Evolutionary conservation across 2,113 vertebrate genomes (phyloP).

Genomic region (Myiopsitta monachus): DNA sequence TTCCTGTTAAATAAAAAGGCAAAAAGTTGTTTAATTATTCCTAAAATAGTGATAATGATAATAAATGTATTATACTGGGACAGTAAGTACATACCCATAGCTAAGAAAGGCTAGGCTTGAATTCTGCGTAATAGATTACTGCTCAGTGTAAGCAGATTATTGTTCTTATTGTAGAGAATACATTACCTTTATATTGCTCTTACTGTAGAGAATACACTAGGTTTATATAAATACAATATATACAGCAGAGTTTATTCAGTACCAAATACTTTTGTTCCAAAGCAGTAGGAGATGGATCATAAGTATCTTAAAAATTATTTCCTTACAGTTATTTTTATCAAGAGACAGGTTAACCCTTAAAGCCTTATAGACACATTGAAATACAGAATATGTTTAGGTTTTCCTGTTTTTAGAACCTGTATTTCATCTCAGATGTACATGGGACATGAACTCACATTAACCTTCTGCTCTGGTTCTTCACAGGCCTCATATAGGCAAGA

Average conservation of each 20-base stretch:
- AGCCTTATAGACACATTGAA: neutral
- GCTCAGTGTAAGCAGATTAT: neutral
- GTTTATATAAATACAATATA: neutral
- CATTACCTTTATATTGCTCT: neutral
- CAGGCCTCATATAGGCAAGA: neutral
- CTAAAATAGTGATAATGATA: neutral
- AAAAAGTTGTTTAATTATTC: neutral
- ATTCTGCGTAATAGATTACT: neutral
- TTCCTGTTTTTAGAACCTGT: neutral
- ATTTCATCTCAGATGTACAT: neutral
- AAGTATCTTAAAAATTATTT: neutral
- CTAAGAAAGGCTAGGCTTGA: neutral
- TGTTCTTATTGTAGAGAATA: neutral
- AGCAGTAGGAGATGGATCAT: neutral
- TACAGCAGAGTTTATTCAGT: neutral
- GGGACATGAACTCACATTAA: neutral
- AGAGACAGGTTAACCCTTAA: neutral
- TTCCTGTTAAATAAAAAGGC: slow-evolving; percentile 62
- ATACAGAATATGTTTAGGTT: neutral
- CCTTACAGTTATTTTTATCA: neutral
- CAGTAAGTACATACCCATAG: neutral
- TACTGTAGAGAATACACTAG: neutral
- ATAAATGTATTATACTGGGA: neutral
- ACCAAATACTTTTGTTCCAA: neutral
- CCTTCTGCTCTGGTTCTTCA: neutral